A percentile compares a stretch with the other conserved stretches of the same genome.
phyloP scores from a whole-genome alignment of 2,113 vertebrate genomes.

The Atractosteus spatula region DNA sequence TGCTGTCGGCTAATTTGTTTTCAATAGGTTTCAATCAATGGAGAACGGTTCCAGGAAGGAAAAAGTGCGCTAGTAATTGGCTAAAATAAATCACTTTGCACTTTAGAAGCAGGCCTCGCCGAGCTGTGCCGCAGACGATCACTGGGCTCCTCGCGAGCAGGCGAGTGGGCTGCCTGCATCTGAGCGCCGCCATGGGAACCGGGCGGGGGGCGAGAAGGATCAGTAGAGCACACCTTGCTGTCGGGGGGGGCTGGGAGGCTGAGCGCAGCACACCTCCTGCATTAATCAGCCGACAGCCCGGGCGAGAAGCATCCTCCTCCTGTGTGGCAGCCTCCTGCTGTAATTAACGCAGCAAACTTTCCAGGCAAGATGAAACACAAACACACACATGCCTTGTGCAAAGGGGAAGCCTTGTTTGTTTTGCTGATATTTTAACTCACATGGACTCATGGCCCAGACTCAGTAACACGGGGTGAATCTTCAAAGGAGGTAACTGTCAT shows the following conservation, averaged over 20 bases:
- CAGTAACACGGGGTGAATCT: too few relatives aligned
- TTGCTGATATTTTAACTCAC: too few relatives aligned
- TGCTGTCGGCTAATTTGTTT: conserved; percentile 78
- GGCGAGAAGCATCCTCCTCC: conserved; percentile 12
- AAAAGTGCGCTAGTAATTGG: conserved; percentile 68
- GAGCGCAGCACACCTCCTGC: background rate
- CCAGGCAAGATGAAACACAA: too few relatives aligned
- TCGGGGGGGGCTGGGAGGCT: background rate
- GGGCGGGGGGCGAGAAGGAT: background rate
- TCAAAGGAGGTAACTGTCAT: too few relatives aligned
- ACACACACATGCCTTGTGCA: too few relatives aligned
- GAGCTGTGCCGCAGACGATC: conserved; percentile 29
- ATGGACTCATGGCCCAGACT: too few relatives aligned
- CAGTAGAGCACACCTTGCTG: background rate
- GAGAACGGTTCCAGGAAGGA: conserved; percentile 54
- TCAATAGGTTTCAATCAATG: conserved; percentile 81
- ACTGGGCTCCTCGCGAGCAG: conserved; percentile 35
- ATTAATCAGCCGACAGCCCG: conserved; percentile 12
- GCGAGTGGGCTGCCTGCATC: background rate
- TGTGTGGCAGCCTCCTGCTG: background rate
- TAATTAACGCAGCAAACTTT: conserved; percentile 7
- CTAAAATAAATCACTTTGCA: conserved; percentile 68
- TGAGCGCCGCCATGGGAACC: conserved; percentile 9
- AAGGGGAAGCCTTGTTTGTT: too few relatives aligned
- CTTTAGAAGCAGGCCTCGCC: conserved; percentile 36